These are phyloP conservation scores for Yponomeuta plumbellus DNA, from an alignment of 2,888 invertebrate genomes.

Conservation along the genomic window DNA sequence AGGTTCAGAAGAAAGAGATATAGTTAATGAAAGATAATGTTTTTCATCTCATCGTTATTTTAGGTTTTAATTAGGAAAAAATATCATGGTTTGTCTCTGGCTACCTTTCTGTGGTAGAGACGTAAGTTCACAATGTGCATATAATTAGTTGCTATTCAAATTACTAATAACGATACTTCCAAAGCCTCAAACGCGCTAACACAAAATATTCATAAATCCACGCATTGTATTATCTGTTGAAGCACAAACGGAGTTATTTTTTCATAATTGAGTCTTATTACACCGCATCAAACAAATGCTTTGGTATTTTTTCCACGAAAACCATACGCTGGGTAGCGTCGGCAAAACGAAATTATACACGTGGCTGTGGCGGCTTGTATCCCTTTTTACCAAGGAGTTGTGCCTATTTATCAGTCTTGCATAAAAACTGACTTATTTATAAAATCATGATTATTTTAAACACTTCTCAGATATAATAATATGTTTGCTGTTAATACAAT, in stretches of 20 bases:
- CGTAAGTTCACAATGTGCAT: too few species aligned
- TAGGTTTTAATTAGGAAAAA: too few species aligned
- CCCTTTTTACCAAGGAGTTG: neutral
- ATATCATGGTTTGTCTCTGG: too few species aligned
- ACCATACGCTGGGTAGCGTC: conserved; percentile 51
- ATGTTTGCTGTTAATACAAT: too few species aligned
- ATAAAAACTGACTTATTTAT: neutral
- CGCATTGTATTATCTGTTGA: conserved; percentile 15
- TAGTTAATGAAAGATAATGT: too few species aligned
- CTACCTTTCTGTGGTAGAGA: too few species aligned
- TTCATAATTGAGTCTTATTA: conserved; percentile 73
- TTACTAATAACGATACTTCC: too few species aligned
- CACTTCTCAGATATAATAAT: too few species aligned
- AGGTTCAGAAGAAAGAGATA: too few species aligned
- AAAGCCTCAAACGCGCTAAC: neutral
- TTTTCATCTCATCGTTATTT: too few species aligned
- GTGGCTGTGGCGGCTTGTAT: neutral
- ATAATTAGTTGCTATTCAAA: too few species aligned
- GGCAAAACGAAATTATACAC: conserved; percentile 32
- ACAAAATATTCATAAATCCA: neutral
- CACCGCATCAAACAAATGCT: conserved; percentile 73
- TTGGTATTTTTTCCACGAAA: conserved; percentile 72
- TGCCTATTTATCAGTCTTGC: neutral
- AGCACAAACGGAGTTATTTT: conserved; percentile 42
- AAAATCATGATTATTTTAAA: too few species aligned